These are phyloP conservation scores for Pseudococcus longispinus DNA, from an alignment of 2,888 invertebrate species.

Conservation along the genomic window DNA sequence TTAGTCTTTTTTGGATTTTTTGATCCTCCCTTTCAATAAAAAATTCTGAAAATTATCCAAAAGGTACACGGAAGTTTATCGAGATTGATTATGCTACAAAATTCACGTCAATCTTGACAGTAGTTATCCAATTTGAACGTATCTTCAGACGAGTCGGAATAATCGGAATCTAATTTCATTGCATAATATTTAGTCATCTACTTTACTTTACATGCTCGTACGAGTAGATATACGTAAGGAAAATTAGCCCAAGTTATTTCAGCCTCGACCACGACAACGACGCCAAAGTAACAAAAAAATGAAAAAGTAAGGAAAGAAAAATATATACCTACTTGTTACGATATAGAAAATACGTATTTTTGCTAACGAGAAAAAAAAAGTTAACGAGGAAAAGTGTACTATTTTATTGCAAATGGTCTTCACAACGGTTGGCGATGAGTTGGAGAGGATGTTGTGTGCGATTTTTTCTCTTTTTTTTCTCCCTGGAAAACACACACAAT, in stretches of 20 bases:
- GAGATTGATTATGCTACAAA: too few relatives aligned
- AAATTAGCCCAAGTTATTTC: background rate
- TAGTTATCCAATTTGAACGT: too few relatives aligned
- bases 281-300: background rate
- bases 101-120: too few relatives aligned
- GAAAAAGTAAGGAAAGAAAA: background rate
- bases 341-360: slow-evolving; percentile 26
- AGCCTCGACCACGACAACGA: background rate
- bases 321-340: background rate
- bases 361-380: slow-evolving; percentile 29
- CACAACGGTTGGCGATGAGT: slow-evolving; percentile 49
- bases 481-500: slow-evolving; percentile 44
- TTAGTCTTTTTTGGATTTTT: too few relatives aligned
- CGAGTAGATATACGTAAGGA: too few relatives aligned
- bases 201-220: too few relatives aligned
- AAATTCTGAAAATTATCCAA: too few relatives aligned
- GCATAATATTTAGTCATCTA: too few relatives aligned
- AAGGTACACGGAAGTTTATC: too few relatives aligned
- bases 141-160: too few relatives aligned
- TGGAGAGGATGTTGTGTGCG: slow-evolving; percentile 43
- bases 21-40: too few relatives aligned
- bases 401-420: slow-evolving; percentile 49
- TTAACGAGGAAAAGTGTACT: slow-evolving; percentile 51
- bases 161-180: too few relatives aligned
- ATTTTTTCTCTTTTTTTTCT: slow-evolving; percentile 43